Base-by-base conservation (phyloP, 1,140 invertebrate genomes). In the Drosophila yakuba region DNA sequence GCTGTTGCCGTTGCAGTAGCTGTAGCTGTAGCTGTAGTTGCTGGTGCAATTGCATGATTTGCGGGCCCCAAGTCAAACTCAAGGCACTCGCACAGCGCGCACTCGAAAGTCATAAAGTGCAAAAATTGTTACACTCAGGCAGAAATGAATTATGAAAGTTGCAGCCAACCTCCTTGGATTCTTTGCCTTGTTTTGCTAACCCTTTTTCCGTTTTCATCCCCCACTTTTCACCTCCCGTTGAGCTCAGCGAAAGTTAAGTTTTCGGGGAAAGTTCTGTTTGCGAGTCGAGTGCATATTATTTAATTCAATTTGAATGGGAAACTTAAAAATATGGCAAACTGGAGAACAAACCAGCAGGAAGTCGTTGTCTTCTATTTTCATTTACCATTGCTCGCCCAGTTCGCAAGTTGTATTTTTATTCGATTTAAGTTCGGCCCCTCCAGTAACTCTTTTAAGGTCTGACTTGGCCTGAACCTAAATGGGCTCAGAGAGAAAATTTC, bases 71-170 rank as follows among this genome's bases (percentile, higher is more conserved):
- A 72, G 69, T 73, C 72, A 78, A 64, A 74, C 50, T 71, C 75
- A 71, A 61, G 61, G 60, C 71, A 75, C 72, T 76, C 66, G 76
- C 81, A 68, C 64, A 41, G 80, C 59, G 76, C 83, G 79, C 75
- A 88, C 83, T 86, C 79, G 62, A 88, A 86, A 86, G 83, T 86
- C 83, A 83, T 86, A 86, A 86, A 86, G 83, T 86, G 84, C 83
- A 86, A 86, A 86, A 86, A 86, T 86, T 88, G 83, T 86, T 86
- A 86, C 83, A 86, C 83, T 86, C 83, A 86, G 84, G 84, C 83
- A 88, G 83, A 86, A 86, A 86, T 86, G 83, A 86, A 88, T 86
- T 86, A 86, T 86, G 83, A 86, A 86, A 86, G 83, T 86, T 83
- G 75, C 79, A 78, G 76, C 28, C 63, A 78, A 58, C 52, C 52